Percentiles rank a stretch among this genome's conserved stretches.
These are phyloP conservation scores for Thelaira solivaga DNA, from an alignment of 2,888 invertebrate species.

Conservation along the genomic window DNA sequence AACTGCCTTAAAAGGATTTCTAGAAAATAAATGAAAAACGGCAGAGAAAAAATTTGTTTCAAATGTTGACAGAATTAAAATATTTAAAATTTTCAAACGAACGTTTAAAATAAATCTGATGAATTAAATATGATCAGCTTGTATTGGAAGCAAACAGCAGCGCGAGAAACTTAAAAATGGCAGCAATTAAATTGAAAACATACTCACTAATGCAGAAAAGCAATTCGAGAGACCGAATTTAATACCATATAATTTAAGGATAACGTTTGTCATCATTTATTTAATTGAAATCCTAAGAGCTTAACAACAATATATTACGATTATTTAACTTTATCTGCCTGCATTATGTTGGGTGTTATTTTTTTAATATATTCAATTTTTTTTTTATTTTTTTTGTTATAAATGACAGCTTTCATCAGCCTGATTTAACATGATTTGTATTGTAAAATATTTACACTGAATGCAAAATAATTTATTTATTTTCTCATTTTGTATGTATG, in stretches of 20 bases:
- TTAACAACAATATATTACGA: slow-evolving; percentile 48
- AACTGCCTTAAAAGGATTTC: too few species aligned
- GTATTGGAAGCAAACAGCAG: background rate
- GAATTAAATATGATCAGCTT: slow-evolving; percentile 50
- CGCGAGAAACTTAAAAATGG: background rate
- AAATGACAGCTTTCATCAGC: slow-evolving; percentile 60
- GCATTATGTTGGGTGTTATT: too few species aligned
- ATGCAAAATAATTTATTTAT: slow-evolving; percentile 52
- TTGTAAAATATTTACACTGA: slow-evolving; percentile 53
- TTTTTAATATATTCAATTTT: too few species aligned
- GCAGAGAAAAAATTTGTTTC: too few species aligned
- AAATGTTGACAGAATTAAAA: slow-evolving; percentile 46
- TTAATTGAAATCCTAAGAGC: slow-evolving; percentile 64
- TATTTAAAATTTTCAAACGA: slow-evolving; percentile 21
- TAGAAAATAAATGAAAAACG: too few species aligned
- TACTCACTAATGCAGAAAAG: background rate
- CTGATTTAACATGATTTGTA: slow-evolving; percentile 57
- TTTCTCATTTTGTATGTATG: slow-evolving; percentile 23
- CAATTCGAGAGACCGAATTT: too few species aligned
- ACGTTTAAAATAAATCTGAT: slow-evolving; percentile 26
- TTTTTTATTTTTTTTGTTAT: slow-evolving; percentile 19
- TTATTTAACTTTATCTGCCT: slow-evolving; percentile 26
- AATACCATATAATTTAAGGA: slow-evolving; percentile 43
- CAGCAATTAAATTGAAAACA: background rate
- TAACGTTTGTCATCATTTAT: slow-evolving; percentile 61